A percentile compares a stretch with the other conserved stretches of the same genome.
These are phyloP conservation scores for Embiotoca jacksoni DNA, from an alignment of 2,113 vertebrate species.

Conservation along the genomic window DNA sequence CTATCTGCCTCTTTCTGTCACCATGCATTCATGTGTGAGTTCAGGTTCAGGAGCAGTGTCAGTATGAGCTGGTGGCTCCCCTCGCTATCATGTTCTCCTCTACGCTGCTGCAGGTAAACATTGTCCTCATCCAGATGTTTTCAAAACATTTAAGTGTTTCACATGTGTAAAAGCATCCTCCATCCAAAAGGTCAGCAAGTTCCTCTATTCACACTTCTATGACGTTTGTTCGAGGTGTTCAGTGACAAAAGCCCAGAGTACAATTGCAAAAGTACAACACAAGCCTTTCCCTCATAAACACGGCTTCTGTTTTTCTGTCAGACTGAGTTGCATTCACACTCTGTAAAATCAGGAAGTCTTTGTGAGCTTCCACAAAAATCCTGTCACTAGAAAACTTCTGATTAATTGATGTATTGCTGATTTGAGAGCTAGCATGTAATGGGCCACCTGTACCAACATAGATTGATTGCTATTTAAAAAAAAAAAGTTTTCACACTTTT, in stretches of 20 bases:
- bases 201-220: constrained; percentile 17
- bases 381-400: not conserved
- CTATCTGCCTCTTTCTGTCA: not conserved
- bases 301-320: no score
- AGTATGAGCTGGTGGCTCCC: constrained; percentile 92
- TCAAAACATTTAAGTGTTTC: not conserved
- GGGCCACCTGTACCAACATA: not conserved
- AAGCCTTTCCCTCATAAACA: no score
- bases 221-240: not conserved
- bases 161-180: not conserved
- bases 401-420: not conserved
- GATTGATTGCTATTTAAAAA: no score
- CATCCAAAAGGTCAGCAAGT: not conserved
- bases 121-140: not conserved
- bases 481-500: no score
- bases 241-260: not conserved
- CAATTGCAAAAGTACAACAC: not conserved
- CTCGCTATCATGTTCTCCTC: constrained; percentile 94
- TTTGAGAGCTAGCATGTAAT: not conserved
- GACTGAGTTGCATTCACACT: no score
- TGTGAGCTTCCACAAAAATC: not conserved
- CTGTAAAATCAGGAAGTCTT: no score
- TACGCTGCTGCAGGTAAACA: constrained; percentile 91
- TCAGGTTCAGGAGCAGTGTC: constrained; percentile 92
- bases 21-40: constrained; percentile 22